Evolutionary conservation across 2,888 invertebrate genomes (phyloP).

Genomic region (Andricus curvator): DNA sequence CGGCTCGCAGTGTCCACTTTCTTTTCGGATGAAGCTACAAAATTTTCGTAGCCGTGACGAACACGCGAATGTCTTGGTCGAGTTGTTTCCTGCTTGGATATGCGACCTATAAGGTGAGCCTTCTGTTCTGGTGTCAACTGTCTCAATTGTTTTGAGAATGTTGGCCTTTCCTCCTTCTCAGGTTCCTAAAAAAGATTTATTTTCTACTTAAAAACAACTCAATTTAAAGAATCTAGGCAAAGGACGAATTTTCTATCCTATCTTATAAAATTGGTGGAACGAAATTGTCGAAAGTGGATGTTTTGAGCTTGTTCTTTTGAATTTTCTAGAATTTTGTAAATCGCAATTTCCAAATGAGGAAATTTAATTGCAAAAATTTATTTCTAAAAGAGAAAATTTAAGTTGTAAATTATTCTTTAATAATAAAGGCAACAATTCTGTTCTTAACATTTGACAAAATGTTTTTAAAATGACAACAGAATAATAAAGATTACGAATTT

Average conservation of each 20-base stretch:
- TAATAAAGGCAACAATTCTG: too few species aligned
- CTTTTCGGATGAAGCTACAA: conserved; percentile 72
- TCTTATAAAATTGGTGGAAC: too few species aligned
- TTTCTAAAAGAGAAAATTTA: too few species aligned
- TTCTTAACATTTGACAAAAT: too few species aligned
- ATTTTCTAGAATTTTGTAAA: too few species aligned
- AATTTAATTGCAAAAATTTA: too few species aligned
- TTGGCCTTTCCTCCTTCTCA: conserved; percentile 71
- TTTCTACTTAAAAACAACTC: background rate
- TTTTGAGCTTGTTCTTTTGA: too few species aligned
- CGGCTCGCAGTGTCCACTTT: conserved; percentile 77
- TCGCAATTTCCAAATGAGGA: too few species aligned
- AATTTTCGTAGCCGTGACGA: conserved; percentile 70
- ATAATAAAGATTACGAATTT: too few species aligned
- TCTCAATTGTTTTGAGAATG: conserved; percentile 70
- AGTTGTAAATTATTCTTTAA: too few species aligned
- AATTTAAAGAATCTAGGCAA: background rate
- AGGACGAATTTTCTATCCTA: background rate
- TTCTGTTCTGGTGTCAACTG: conserved; percentile 72
- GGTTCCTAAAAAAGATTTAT: conserved; percentile 65
- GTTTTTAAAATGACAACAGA: too few species aligned
- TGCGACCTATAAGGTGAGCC: conserved; percentile 70
- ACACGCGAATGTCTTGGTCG: conserved; percentile 70
- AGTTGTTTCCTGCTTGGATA: conserved; percentile 68
- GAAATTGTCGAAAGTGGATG: too few species aligned